Evolutionary conservation across 2,113 vertebrate genomes (phyloP).

Genomic region (Myrmophylax atrothorax): DNA sequence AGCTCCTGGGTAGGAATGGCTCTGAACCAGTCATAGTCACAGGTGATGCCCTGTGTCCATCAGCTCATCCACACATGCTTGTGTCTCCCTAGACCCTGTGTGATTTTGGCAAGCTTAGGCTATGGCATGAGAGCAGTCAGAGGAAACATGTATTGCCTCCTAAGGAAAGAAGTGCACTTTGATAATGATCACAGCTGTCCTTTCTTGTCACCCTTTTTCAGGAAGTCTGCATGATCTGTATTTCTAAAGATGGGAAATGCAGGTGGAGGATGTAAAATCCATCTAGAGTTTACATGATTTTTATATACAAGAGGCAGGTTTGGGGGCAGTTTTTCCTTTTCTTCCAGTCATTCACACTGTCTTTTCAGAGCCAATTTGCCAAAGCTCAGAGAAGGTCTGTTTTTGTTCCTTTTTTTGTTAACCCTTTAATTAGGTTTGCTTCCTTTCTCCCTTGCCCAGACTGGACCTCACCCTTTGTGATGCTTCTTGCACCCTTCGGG

Average conservation of each 20-base stretch:
- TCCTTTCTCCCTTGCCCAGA: background rate
- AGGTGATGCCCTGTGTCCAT: background rate
- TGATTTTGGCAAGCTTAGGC: background rate
- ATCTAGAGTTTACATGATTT: background rate
- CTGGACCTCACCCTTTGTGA: background rate
- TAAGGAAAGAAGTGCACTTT: background rate
- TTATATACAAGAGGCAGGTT: background rate
- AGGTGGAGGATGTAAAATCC: background rate
- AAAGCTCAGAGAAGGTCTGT: background rate
- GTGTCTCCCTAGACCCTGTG: background rate
- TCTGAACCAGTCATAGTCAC: background rate
- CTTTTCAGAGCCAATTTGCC: background rate
- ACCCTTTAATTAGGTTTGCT: background rate
- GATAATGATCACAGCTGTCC: fast-evolving
- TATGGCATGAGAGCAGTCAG: background rate
- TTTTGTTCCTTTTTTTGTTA: background rate
- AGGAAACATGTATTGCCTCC: background rate
- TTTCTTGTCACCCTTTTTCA: background rate
- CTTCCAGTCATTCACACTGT: background rate
- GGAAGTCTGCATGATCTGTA: background rate
- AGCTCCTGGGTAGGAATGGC: background rate
- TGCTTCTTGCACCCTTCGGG: background rate
- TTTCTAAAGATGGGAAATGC: background rate
- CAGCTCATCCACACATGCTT: background rate
- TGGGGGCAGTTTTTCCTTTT: background rate